A percentile compares a stretch with the other conserved stretches of the same genome.
phyloP scores from a whole-genome alignment of 2,888 invertebrate species.

The Tanytarsus gracilentus region DNA sequence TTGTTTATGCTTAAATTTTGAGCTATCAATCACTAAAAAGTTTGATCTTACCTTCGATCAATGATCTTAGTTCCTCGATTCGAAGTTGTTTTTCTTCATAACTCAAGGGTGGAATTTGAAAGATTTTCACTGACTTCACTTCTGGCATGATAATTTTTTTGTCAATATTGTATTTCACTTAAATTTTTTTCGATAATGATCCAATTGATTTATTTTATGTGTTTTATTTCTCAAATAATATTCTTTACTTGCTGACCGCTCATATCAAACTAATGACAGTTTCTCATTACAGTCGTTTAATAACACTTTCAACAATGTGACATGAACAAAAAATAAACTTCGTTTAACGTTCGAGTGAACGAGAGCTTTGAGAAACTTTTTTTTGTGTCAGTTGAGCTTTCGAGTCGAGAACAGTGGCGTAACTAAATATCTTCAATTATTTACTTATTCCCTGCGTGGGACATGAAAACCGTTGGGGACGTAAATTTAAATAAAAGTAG shows the following conservation, averaged over 20 bases:
- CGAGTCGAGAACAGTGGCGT: too few relatives aligned
- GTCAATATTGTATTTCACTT: background rate
- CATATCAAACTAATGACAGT: constrained; percentile 20
- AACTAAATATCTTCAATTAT: too few relatives aligned
- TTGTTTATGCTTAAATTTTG: background rate
- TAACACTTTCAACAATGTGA: background rate
- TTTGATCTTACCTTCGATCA: constrained; percentile 21
- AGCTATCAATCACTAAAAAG: too few relatives aligned
- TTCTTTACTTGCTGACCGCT: background rate
- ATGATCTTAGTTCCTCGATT: constrained; percentile 22
- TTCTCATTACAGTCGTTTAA: constrained; percentile 26
- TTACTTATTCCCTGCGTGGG: too few relatives aligned
- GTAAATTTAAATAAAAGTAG: too few relatives aligned
- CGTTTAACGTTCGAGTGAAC: too few relatives aligned
- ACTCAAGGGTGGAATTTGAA: background rate
- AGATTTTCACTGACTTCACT: background rate
- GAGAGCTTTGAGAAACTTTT: too few relatives aligned
- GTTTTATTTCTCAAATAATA: background rate
- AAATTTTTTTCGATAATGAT: background rate
- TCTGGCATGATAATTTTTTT: constrained; percentile 22
- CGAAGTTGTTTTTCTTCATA: background rate
- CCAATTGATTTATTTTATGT: background rate
- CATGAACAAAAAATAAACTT: too few relatives aligned
- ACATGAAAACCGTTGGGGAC: too few relatives aligned
- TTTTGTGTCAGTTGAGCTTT: too few relatives aligned